A percentile compares a stretch with the other conserved stretches of the same genome.
These are phyloP conservation scores for Lepidurus arcticus DNA, from an alignment of 1,140 invertebrate genomes.

Conservation along the genomic window DNA sequence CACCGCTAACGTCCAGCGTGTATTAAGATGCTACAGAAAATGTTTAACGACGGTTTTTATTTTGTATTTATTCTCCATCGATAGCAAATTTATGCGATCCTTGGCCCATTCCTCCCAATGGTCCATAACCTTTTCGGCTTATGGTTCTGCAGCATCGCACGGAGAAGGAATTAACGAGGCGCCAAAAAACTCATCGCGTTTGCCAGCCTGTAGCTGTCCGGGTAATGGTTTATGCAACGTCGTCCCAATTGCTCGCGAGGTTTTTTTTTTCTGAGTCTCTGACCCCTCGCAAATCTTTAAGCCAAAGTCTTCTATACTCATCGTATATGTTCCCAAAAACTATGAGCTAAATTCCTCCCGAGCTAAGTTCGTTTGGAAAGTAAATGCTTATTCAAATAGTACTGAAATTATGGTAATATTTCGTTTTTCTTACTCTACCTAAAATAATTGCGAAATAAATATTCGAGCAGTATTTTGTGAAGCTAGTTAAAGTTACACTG, in stretches of 20 bases:
- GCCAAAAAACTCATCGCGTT: conserved; percentile 18
- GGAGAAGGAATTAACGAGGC: conserved; percentile 15
- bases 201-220: neutral
- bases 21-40: conserved; percentile 22
- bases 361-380: no score
- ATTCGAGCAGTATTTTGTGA: no score
- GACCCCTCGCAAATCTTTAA: neutral
- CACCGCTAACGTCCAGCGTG: neutral
- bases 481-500: no score
- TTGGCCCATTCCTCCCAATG: conserved; percentile 2
- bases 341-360: no score
- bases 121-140: conserved; percentile 17
- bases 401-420: no score
- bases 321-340: no score
- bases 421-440: no score
- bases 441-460: no score
- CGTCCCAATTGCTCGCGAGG: conserved; percentile 15
- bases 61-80: conserved; percentile 22
- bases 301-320: neutral
- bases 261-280: neutral
- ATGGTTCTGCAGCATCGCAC: neutral
- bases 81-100: conserved; percentile 9
- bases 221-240: conserved; percentile 3
- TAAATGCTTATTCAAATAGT: no score
- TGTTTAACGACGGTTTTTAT: conserved; percentile 16